Evolutionary conservation across 2,888 invertebrate species (phyloP), one percentile per base, ranked within the genome.

Genomic region (Taphrorychus bicolor): DNA sequence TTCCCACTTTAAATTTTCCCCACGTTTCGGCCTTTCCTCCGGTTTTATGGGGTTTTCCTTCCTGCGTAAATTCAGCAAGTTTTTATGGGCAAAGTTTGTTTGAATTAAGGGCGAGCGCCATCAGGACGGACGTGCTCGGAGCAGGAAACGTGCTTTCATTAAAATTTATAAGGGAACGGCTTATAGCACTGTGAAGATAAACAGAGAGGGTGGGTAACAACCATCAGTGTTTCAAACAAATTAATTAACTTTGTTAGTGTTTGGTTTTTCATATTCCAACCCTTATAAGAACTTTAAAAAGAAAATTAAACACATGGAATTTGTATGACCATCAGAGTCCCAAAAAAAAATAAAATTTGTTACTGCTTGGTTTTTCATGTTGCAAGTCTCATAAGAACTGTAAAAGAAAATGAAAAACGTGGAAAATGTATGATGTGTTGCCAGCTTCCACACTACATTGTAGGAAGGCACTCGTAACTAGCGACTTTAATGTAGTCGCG

Each of bases 381-480:
- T n/a, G n/a, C n/a, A n/a, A n/a, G n/a, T n/a, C n/a, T n/a, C n/a
- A n/a, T n/a, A n/a, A n/a, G n/a, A n/a, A n/a, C n/a, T n/a, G n/a
- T n/a, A n/a, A n/a, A n/a, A n/a, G n/a, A n/a, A n/a, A n/a, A n/a
- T n/a, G 18, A 45, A 45, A 18, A 45, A 45, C 16, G 45, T 32
- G 9, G 9, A 32, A 32, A 9, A 32, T 32, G 32, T 11, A 32
- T 48, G 18, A 48, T 48, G 16, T 48, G 18, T 32, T 48, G 48
- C 48, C 41, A 54, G n/a, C 48, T 49, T 63, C 19, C 32, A 7
- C 21, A 21, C 17, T 63, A 76, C 76, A 76, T 72, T 75, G 77
- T 77, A 76, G 72, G 70, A 70, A 63, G 73, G 72, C 72, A 73
- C 73, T 74, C 73, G 74, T 77, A 77, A 77, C 75, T 74, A 73